These are phyloP conservation scores for Scalopus aquaticus DNA, from an alignment of 2,113 vertebrate species.

Conservation along the genomic window DNA sequence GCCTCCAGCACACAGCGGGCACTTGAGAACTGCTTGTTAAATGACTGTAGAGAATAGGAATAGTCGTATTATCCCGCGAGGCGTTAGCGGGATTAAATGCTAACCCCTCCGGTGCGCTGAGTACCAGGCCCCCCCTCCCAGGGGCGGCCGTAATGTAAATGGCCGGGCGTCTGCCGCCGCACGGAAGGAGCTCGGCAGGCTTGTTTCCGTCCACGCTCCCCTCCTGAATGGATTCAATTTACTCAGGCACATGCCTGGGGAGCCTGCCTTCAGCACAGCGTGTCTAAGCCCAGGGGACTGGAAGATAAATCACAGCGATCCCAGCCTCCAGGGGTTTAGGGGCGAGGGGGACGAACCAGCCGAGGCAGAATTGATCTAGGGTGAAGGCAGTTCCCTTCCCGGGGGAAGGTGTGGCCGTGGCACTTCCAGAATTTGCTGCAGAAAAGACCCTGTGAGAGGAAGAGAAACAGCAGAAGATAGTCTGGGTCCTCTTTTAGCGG, in stretches of 20 bases:
- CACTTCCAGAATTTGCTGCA: not conserved
- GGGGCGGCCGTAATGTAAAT: not conserved
- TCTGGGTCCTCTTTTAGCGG: not conserved
- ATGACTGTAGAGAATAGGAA: not conserved
- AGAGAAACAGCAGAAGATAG: not conserved
- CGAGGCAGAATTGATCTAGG: not conserved
- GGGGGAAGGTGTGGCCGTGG: not conserved
- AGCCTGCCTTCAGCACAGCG: not conserved
- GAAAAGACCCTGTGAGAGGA: not conserved
- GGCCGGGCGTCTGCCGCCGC: not conserved
- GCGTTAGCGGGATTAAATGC: not conserved
- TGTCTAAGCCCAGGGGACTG: not conserved
- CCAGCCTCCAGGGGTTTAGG: not conserved
- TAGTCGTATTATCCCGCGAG: not conserved
- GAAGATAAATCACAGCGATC: not conserved
- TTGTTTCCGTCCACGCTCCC: not conserved
- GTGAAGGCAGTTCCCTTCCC: no score
- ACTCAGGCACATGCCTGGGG: not conserved
- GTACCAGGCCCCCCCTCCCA: not conserved
- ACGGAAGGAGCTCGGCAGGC: not conserved
- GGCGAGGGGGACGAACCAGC: not conserved
- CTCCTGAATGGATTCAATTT: not conserved
- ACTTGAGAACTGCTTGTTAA: not conserved
- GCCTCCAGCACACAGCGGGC: not conserved
- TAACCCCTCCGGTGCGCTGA: not conserved